These are phyloP conservation scores for Subanguina moxae DNA, from an alignment of 1,140 invertebrate species.

Conservation along the genomic window DNA sequence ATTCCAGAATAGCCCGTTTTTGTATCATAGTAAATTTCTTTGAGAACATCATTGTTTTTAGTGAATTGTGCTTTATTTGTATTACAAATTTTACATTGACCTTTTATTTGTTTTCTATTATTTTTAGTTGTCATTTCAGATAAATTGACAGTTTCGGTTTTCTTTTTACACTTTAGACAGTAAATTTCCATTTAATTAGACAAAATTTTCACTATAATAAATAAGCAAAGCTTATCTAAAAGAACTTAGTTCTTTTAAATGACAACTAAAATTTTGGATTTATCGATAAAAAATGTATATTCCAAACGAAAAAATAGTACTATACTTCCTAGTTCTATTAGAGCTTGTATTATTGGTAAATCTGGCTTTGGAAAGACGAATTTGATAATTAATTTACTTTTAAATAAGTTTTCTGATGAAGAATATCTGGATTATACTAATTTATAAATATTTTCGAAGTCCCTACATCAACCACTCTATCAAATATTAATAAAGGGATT, in stretches of 20 bases:
- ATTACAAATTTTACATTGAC: conserved; percentile 19
- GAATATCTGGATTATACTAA: conserved; percentile 42
- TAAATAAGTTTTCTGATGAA: conserved; percentile 14
- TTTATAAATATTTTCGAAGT: conserved; percentile 42
- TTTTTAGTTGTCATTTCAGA: conserved; percentile 15
- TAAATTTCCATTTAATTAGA: conserved; percentile 28
- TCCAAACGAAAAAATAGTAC: conserved; percentile 27
- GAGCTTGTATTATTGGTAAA: conserved; percentile 31
- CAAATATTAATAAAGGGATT: conserved; percentile 38
- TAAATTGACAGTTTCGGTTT: conserved; percentile 12
- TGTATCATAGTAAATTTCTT: conserved; percentile 29
- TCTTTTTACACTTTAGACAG: conserved; percentile 25
- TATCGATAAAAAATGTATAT: conserved; percentile 36
- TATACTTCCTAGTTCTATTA: conserved; percentile 24
- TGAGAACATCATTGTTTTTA: conserved; percentile 17
- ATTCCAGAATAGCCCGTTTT: conserved; percentile 25
- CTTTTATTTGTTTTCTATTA: conserved; percentile 17
- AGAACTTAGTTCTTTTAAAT: conserved; percentile 23
- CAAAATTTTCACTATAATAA: too few relatives aligned
- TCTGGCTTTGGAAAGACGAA: conserved; percentile 30
- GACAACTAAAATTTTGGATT: conserved; percentile 27
- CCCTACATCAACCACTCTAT: conserved; percentile 38
- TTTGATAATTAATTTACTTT: conserved; percentile 36
- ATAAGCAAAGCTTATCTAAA: conserved; percentile 12
- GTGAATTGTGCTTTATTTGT: conserved; percentile 26